These are phyloP conservation scores for Castor canadensis DNA, from an alignment of 2,113 vertebrate species.

Conservation along the genomic window DNA sequence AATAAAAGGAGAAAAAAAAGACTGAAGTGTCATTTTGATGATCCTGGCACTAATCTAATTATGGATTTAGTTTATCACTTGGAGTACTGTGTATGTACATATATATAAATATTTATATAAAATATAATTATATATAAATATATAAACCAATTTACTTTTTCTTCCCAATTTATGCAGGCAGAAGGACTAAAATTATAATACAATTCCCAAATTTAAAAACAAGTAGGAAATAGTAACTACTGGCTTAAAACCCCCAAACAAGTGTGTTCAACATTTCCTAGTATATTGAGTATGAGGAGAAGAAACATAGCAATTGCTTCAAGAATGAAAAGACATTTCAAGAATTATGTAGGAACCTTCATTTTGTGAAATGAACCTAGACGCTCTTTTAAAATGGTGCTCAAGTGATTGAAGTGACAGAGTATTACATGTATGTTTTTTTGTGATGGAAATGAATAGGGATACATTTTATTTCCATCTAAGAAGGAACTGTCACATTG, in stretches of 20 bases:
- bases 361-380: neutral
- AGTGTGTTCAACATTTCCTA: neutral
- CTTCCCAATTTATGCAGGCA: neutral
- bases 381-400: neutral
- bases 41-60: neutral
- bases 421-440: neutral
- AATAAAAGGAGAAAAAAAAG: too few species aligned
- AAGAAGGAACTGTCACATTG: neutral
- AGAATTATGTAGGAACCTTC: neutral
- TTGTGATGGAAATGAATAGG: neutral
- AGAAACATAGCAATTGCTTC: neutral
- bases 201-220: neutral
- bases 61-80: neutral
- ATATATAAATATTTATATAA: too few species aligned
- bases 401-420: neutral
- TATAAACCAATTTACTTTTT: neutral
- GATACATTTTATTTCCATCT: neutral
- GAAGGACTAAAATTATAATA: neutral
- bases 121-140: neutral
- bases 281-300: neutral
- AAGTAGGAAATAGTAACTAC: neutral
- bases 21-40: constrained; percentile 12
- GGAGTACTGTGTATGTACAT: too few species aligned
- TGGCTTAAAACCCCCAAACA: neutral
- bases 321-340: neutral